Base-by-base conservation (phyloP, 2,888 invertebrate species). In the Agrochola litura region DNA sequence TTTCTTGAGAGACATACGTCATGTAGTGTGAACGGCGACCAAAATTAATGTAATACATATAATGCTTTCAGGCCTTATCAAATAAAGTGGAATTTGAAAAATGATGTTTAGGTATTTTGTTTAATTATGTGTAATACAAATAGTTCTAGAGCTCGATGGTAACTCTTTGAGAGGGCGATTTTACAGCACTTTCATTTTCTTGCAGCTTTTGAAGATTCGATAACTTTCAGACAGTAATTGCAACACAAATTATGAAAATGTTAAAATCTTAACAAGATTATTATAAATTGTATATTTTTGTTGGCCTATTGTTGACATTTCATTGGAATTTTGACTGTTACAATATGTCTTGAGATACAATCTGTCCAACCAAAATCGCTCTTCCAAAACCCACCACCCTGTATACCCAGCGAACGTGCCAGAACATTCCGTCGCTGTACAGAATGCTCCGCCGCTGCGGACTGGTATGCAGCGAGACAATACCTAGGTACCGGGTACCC, bases 341-440 rank as follows among this genome's bases (percentile, higher is more conserved):
- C 41, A 19, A n/a, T 22, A 30, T n/a, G n/a, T n/a, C n/a, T n/a
- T 52, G 3, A 52, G 19, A 67, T 25, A 4, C 2, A 60, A 67
- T 8, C n/a, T 9, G n/a, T 65, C 2, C 1, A 16, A 25, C 14
- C 1, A n/a, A 65, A 61, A 25, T n/a, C 2, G 19, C 8, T 58
- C 0, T 19, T 2, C 46, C 14, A 41, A 66, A 79, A 69, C 12
- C 16, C 49, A 41, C 0, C 80, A 73, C 0, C 78, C 82, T 80
- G 82, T 82, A 71, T 54, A 75, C 12, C 60, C 37, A 75, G 76
- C 71, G 83, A 86, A 75, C 88, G 86, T 89, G 88, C 90, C 88
- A 88, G 88, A 85, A 85, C 87, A 90, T 90, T 90, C 89, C 89
- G 75, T 70, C 73, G 82, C 75, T 73, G 83, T 78, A 76, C 78